Percentiles rank a stretch among this genome's conserved stretches.
Conservation (phyloP, 2,888 invertebrate species). For the Morpho deidamia region DNA sequence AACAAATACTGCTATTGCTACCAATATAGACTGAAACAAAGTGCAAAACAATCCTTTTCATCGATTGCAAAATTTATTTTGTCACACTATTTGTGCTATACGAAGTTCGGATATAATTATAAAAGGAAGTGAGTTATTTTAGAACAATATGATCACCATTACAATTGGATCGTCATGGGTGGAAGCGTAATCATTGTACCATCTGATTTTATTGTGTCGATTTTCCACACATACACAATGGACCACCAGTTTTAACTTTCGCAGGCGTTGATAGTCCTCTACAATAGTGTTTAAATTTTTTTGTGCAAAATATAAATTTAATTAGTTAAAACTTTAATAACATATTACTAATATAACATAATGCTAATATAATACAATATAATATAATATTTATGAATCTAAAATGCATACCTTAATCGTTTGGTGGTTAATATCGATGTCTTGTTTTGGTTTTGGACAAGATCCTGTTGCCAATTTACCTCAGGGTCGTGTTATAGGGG, state of each 20-base stretch:
- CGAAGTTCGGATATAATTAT: constrained; percentile 27
- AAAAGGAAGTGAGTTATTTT: constrained; percentile 43
- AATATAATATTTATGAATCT: too few relatives aligned
- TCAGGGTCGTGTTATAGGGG: constrained; percentile 80
- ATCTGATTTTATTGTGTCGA: constrained; percentile 57
- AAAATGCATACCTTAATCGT: not conserved
- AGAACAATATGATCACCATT: constrained; percentile 62
- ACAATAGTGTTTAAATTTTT: too few relatives aligned
- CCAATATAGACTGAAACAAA: too few relatives aligned
- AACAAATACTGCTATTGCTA: too few relatives aligned
- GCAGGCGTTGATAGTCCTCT: constrained; percentile 11
- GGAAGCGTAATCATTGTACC: constrained; percentile 63
- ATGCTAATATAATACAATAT: too few relatives aligned
- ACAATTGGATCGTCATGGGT: constrained; percentile 62
- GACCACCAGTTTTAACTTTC: constrained; percentile 37
- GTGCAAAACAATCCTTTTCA: too few relatives aligned
- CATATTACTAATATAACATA: too few relatives aligned
- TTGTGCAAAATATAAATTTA: too few relatives aligned
- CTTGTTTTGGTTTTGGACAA: constrained; percentile 40
- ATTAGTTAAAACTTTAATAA: too few relatives aligned
- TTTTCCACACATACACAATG: constrained; percentile 32
- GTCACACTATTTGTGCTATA: constrained; percentile 1
- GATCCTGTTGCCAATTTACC: constrained; percentile 74
- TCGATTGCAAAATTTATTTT: not conserved
- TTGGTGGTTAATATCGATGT: constrained; percentile 23